Evolutionary conservation across 2,888 invertebrate genomes (phyloP), one percentile per base, ranked within the genome.

Genomic region (Ennomos quercinarius): DNA sequence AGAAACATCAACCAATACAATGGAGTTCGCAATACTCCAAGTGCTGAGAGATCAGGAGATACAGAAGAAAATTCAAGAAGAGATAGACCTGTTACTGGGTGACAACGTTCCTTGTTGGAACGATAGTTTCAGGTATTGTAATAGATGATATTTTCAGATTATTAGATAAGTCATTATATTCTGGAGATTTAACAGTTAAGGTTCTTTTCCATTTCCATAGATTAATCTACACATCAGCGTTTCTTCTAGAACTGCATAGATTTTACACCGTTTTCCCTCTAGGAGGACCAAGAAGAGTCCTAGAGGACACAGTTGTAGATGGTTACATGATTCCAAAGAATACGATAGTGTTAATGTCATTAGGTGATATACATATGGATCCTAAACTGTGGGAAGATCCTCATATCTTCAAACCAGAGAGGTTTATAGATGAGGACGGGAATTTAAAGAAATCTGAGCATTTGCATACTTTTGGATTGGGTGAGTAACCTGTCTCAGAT

Each of bases 391-490:
- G 93, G 93, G 77, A 84, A 0, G 81, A 89, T 62, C 93, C 93
- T 0, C 65, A 85, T 1, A 74, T 73, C 46, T 93, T 94, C 69
- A 70, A 79, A 9, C 93, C 94, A 0, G 85, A 93, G 68, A 81
- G 94, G 67, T 94, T 93, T 74, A 69, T 93, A 34, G 79, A 89
- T 57, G 73, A 77, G 9, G 70, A 81, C 10, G 92, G 90, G 4
- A 78, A 80, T 58, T 76, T 87, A 37, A 73, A 78, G 12, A 81
- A 83, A 10, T 87, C 89, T 51, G 91, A 87, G 57, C 74, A 87
- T 57, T 93, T 90, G 60, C 81, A 93, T 27, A 93, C 94, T 6
- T 95, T 95, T 75, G 94, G 95, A 51, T 77, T 90, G 67, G 94
- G 95, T 94, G 78, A 83, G 66, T 40, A 35, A 17, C 17, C 17